Base-by-base conservation (phyloP, 30 jellyfish, hydroid and myxozoan genomes). In the Nemopilema nomurai region DNA sequence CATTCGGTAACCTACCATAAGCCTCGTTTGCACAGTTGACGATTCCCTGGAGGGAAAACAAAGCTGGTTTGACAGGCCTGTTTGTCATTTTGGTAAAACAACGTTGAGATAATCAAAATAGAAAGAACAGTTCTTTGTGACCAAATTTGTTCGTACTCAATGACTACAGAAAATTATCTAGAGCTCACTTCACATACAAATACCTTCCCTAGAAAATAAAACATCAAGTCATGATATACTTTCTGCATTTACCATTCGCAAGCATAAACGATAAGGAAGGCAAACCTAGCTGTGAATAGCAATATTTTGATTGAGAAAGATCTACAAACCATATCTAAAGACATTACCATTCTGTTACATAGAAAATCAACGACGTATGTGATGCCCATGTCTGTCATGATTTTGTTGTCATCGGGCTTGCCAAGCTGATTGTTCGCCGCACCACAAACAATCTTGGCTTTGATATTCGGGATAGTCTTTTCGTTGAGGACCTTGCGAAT, bases 361-460 rank as follows among this genome's bases (percentile, higher is more conserved):
- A 92, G 87, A 62, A 92, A 92, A 73, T 92, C 98, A 49, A 92
- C 98, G 19, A 92, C 87, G 41, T 92, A 92, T 1, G 98, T 92
- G 77, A 92, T 92, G n/a, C 98, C 98, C 72, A 62, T 79, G 18
- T 92, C 94, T 18, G 77, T 85, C 91, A 92, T 67, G 62, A 92
- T 67, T 74, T 82, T 72, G 68, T 87, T 92, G 33, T 92, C 98
- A 8, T 74, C 92, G 21, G 95, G 96, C 77, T 92, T 87, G 22
- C 98, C 97, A 28, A 92, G 96, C 80, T 92, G 98, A 64, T 92
- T 92, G 62, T 92, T 92, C 0, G 98, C 98, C 1, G 98, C 98
- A 17, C 98, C 98, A 79, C 98, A 92, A 24, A 92, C 90, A 18
- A 92, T 82, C 68, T 87, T 92, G 19, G 98, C 95, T 7, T 87